phyloP scores from a whole-genome alignment of 2,113 vertebrate species.

The Hippocampus comes region DNA sequence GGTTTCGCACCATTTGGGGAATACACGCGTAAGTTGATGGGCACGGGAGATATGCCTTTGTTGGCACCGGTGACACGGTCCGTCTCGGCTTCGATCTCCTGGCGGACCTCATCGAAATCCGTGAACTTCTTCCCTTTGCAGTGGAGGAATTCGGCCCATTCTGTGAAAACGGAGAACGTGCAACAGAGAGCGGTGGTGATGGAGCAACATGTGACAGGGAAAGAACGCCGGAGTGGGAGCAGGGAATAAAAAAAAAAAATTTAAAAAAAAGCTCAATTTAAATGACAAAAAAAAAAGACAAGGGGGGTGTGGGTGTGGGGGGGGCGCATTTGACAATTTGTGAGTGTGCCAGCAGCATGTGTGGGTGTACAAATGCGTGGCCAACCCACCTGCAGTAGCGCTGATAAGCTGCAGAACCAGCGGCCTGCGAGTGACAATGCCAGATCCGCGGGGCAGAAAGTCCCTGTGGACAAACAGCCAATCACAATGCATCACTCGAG shows the following conservation, averaged over 20 bases:
- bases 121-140: slow-evolving; percentile 93
- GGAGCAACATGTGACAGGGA: slow-evolving; percentile 14
- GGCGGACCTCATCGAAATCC: slow-evolving; percentile 90
- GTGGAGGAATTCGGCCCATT: slow-evolving; percentile 94
- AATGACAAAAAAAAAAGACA: slow-evolving; percentile 3
- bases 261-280: slow-evolving; percentile 18
- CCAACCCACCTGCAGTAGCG: slow-evolving; percentile 66
- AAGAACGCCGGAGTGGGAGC: slow-evolving; percentile 24
- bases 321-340: slow-evolving; percentile 1
- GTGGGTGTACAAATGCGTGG: slow-evolving; percentile 37
- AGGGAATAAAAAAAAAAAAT: not conserved
- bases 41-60: slow-evolving; percentile 91
- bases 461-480: slow-evolving; percentile 62
- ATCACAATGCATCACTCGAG: slow-evolving; percentile 17
- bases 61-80: slow-evolving; percentile 90
- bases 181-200: slow-evolving; percentile 23
- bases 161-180: slow-evolving; percentile 55
- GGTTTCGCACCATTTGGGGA: slow-evolving; percentile 83
- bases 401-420: slow-evolving; percentile 79
- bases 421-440: slow-evolving; percentile 75
- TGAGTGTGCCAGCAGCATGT: slow-evolving; percentile 17
- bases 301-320: not conserved
- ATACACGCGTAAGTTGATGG: slow-evolving; percentile 88
- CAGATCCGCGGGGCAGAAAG: slow-evolving; percentile 78
- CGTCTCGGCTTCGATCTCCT: slow-evolving; percentile 90